These are phyloP conservation scores for Alca torda DNA, from an alignment of 2,797 vertebrate genomes.

Conservation along the genomic window DNA sequence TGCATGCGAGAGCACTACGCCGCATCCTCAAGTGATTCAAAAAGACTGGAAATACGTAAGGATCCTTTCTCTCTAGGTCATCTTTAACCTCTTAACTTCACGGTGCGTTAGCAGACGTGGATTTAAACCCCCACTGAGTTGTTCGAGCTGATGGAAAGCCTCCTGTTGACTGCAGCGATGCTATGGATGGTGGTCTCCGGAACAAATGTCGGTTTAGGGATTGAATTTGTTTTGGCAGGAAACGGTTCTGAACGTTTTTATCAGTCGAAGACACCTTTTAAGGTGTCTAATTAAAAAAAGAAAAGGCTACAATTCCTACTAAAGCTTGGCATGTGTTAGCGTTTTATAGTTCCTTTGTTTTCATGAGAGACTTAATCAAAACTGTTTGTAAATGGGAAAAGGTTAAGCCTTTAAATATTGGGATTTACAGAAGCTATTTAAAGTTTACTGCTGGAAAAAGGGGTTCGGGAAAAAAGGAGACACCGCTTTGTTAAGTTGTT, in stretches of 20 bases:
- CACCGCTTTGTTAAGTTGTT: background rate
- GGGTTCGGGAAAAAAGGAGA: background rate
- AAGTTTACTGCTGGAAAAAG: background rate
- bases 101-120: background rate
- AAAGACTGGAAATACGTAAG: background rate
- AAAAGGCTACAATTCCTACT: background rate
- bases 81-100: background rate
- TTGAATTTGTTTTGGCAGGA: constrained; percentile 8
- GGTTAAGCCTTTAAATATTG: background rate
- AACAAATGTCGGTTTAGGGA: background rate
- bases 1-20: rapidly evolving
- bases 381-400: background rate
- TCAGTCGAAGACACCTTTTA: constrained; percentile 30
- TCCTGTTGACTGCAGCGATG: background rate
- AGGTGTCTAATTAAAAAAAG: constrained; percentile 25
- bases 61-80: background rate
- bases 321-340: background rate
- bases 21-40: background rate
- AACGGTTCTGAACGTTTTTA: background rate
- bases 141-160: background rate
- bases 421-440: background rate
- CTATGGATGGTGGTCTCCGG: background rate
- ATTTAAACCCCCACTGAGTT: background rate
- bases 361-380: background rate
- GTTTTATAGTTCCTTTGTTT: constrained; percentile 12